A percentile compares a stretch with the other conserved stretches of the same genome.
Evolutionary conservation across 2,888 invertebrate genomes (phyloP).

Genomic region (Athrips mouffetella): DNA sequence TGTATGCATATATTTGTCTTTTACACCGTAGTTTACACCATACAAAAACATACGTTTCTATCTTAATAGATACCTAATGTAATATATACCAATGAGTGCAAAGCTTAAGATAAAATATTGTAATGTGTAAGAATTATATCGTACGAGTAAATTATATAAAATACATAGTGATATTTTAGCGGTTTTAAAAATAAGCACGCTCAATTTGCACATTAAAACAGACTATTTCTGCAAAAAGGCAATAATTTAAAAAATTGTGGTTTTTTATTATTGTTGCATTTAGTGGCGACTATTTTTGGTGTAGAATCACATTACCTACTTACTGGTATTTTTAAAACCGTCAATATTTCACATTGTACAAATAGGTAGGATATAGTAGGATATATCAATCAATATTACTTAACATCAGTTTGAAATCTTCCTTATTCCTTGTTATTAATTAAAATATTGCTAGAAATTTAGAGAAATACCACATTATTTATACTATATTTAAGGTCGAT

Average conservation of each 20-base stretch:
- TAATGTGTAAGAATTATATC: conserved; percentile 27
- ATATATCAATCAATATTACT: conserved; percentile 3
- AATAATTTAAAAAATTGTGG: too few relatives aligned
- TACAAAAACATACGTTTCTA: conserved; percentile 1
- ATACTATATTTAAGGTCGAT: conserved; percentile 1
- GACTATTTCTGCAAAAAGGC: too few relatives aligned
- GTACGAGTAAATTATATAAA: conserved; percentile 26
- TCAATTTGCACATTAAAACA: too few relatives aligned
- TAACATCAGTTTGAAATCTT: conserved; percentile 4
- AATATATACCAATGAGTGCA: conserved; percentile 8
- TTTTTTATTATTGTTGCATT: too few relatives aligned
- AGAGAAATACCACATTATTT: not conserved
- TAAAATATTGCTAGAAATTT: not conserved
- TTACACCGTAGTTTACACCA: not conserved
- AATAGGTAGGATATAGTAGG: too few relatives aligned
- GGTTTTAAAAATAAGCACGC: not conserved
- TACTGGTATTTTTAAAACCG: too few relatives aligned
- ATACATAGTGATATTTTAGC: not conserved
- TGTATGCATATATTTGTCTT: not conserved
- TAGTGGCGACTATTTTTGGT: too few relatives aligned
- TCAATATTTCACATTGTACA: too few relatives aligned
- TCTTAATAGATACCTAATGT: conserved; percentile 4
- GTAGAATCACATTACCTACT: too few relatives aligned
- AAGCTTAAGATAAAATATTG: conserved; percentile 8
- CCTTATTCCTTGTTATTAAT: conserved; percentile 6